These are phyloP conservation scores for Cordilura impudica DNA, from an alignment of 2,888 invertebrate species.

Conservation along the genomic window DNA sequence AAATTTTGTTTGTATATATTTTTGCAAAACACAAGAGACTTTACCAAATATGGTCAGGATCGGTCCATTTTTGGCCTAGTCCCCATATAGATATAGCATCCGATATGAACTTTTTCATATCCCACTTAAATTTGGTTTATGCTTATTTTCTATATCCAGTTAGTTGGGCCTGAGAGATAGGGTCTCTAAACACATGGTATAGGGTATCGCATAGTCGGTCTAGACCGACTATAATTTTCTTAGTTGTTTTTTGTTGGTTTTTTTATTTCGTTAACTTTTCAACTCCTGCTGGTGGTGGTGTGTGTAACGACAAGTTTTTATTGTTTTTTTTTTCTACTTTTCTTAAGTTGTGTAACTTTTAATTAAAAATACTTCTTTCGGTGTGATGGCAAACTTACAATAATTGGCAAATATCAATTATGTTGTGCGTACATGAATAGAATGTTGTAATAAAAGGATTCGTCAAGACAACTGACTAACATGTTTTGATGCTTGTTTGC, in stretches of 20 bases:
- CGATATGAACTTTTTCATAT: no score
- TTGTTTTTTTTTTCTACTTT: not conserved
- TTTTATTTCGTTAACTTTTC: conserved; percentile 19
- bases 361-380: conserved; percentile 48
- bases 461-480: not conserved
- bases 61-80: no score
- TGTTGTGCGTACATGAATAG: conserved; percentile 11
- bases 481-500: not conserved
- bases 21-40: no score
- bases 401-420: conserved; percentile 46
- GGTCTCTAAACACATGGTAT: no score
- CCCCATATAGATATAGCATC: no score
- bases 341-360: conserved; percentile 42
- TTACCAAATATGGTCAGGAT: no score
- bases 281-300: conserved; percentile 16
- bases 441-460: not conserved
- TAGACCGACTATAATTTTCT: no score
- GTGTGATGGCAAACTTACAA: conserved; percentile 27
- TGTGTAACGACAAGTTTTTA: conserved; percentile 13
- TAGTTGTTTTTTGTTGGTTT: conserved; percentile 11
- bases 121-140: no score
- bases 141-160: no score
- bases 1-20: no score
- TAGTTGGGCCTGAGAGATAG: no score
- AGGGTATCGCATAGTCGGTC: no score